phyloP scores from a whole-genome alignment of 2,113 vertebrate species.

The Alosa alosa region DNA sequence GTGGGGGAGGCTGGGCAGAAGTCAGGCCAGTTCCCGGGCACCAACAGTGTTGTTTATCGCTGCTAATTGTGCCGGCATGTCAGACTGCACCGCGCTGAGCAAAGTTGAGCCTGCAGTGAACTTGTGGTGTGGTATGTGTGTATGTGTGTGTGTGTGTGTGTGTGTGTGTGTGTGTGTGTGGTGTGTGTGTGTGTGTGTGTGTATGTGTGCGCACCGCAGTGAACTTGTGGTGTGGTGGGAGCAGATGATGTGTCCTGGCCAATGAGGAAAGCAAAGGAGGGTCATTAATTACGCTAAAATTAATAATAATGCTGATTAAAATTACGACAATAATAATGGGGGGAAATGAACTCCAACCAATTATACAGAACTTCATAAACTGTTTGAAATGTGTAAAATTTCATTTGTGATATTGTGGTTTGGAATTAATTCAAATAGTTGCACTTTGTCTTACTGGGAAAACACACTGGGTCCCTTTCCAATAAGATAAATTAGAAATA shows the following conservation, averaged over 20 bases:
- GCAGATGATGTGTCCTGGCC: neutral
- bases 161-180: neutral
- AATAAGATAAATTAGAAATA: neutral
- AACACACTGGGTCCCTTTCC: neutral
- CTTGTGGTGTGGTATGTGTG: neutral
- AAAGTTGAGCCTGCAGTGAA: neutral
- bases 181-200: neutral
- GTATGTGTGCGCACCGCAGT: neutral
- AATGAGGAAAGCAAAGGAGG: neutral
- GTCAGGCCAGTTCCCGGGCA: neutral
- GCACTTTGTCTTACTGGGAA: neutral
- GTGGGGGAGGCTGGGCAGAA: neutral
- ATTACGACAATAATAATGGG: neutral
- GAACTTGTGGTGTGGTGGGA: neutral
- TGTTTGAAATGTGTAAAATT: neutral
- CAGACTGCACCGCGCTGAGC: neutral
- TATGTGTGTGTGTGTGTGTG: neutral
- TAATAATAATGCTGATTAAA: conserved; percentile 6
- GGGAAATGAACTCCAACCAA: neutral
- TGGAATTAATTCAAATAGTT: neutral
- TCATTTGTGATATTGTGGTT: neutral
- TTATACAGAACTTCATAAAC: neutral
- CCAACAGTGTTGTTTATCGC: neutral
- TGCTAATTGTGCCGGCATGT: neutral
- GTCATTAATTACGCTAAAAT: neutral